Percentiles rank a stretch among this genome's conserved stretches.
Evolutionary conservation across 35 echinoderm and acorn worm genomes (phyloP).

Genomic region (Lytechinus variegatus): DNA sequence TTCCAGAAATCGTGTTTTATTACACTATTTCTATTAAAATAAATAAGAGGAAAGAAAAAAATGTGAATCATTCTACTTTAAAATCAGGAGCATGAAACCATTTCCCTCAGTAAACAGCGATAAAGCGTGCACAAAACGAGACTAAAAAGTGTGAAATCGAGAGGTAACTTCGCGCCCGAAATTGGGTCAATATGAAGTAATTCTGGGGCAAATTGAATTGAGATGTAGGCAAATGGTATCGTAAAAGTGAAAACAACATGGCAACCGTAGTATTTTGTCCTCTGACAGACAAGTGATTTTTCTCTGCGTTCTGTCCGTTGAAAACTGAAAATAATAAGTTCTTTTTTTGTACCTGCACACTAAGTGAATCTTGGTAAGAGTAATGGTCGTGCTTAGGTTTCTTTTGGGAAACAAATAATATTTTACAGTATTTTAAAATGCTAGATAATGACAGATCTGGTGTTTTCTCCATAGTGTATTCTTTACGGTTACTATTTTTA

Average conservation of each 20-base stretch:
- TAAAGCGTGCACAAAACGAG: not conserved
- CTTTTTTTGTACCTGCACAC: not conserved
- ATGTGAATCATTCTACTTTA: not conserved
- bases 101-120: not conserved
- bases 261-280: not conserved
- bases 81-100: not conserved
- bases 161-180: not conserved
- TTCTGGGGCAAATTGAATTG: not conserved
- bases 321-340: not conserved
- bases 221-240: not conserved
- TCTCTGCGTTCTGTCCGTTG: not conserved
- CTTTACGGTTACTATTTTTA: too few species aligned
- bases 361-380: not conserved
- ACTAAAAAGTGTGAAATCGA: conserved; percentile 17
- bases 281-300: not conserved
- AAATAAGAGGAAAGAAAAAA: not conserved
- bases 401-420: too few species aligned
- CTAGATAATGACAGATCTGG: too few species aligned
- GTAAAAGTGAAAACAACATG: not conserved
- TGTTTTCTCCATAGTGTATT: too few species aligned
- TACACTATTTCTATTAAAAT: not conserved
- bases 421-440: too few species aligned
- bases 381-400: not conserved
- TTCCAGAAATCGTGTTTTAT: not conserved
- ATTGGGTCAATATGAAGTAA: conserved; percentile 13